phyloP scores from a whole-genome alignment of 2,888 invertebrate genomes.

The Crossocerus cetratus region DNA sequence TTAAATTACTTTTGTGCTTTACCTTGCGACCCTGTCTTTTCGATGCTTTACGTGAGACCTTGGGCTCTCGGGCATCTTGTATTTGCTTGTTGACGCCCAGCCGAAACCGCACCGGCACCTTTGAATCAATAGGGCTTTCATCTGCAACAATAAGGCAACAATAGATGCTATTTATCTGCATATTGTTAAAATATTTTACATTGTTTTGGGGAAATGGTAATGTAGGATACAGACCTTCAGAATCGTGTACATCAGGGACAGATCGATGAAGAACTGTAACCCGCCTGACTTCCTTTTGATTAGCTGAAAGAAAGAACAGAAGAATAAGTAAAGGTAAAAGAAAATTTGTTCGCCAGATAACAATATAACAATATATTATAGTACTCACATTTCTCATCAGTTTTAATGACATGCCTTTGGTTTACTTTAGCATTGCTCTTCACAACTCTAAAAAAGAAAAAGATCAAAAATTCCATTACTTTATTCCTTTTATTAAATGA shows the following conservation, averaged over 20 bases:
- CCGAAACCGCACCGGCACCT: conserved; percentile 65
- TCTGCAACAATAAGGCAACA: conserved; percentile 51
- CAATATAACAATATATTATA: background rate
- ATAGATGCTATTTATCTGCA: background rate
- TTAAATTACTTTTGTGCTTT: conserved; percentile 70
- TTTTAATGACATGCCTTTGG: conserved; percentile 67
- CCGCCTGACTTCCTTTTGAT: conserved; percentile 68
- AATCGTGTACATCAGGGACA: conserved; percentile 66
- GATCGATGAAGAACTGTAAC: conserved; percentile 70
- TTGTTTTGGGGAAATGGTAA: background rate
- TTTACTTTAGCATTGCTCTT: conserved; percentile 70
- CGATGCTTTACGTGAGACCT: conserved; percentile 66
- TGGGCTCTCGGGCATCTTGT: conserved; percentile 67
- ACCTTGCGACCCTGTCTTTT: conserved; percentile 73
- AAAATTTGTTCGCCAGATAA: background rate
- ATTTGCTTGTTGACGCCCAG: conserved; percentile 67
- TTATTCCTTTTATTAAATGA: too few species aligned
- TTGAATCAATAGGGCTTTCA: conserved; percentile 64
- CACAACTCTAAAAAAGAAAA: conserved; percentile 62
- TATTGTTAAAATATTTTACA: background rate
- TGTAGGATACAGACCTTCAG: conserved; percentile 61
- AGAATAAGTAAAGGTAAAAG: too few species aligned
- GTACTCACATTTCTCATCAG: conserved; percentile 70
- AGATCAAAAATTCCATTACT: too few species aligned
- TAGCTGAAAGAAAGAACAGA: conserved; percentile 44